phyloP scores from a whole-genome alignment of 2,113 vertebrate genomes.

The Sus scrofa region T2T-Sscrofa CM000820.6:117603501-117604000 shows the following conservation, averaged over 20 bases:
- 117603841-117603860: neutral
- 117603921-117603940: too few species aligned
- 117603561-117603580: neutral
- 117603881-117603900: neutral
- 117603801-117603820: neutral
- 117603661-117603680: neutral
- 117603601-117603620: neutral
- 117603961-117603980: neutral
- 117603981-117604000: neutral
- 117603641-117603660: neutral
- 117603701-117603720: neutral
- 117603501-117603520: neutral
- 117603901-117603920: neutral
- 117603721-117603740: neutral
- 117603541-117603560: neutral
- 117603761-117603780: neutral
- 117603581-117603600: neutral
- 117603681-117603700: neutral
- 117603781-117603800: neutral
- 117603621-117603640: neutral
- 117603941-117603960: neutral
- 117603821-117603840: neutral
- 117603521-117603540: neutral
- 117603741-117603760: neutral
- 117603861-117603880: neutral